Conservation (phyloP, 2,888 invertebrate species). For the Drosophila crucigera region DNA sequence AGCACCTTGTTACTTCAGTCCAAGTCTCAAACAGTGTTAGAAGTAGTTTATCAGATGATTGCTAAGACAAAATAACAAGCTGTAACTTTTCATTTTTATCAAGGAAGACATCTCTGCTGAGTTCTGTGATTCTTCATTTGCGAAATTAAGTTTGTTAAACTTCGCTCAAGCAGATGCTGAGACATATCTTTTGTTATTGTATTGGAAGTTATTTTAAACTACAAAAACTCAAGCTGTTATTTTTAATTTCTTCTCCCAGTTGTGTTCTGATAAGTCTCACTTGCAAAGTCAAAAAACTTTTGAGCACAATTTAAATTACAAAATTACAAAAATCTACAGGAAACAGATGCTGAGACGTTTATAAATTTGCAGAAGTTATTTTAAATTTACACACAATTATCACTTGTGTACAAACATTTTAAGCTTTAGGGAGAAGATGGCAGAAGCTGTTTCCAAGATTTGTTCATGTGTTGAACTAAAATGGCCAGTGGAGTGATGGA, state of each 20-base stretch:
- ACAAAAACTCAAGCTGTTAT: background rate
- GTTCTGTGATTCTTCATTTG: background rate
- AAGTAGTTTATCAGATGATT: background rate
- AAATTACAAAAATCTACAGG: background rate
- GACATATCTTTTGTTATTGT: background rate
- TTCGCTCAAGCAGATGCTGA: background rate
- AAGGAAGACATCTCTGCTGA: background rate
- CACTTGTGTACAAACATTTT: slow-evolving; percentile 11
- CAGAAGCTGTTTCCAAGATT: slow-evolving; percentile 9
- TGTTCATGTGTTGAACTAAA: slow-evolving; percentile 18
- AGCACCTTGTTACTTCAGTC: background rate
- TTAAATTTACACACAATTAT: slow-evolving; percentile 24
- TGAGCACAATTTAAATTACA: background rate
- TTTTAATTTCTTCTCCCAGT: background rate
- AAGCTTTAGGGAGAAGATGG: slow-evolving; percentile 14
- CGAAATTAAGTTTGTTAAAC: background rate
- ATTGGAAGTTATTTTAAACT: background rate
- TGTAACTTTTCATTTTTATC: background rate
- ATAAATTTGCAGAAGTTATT: background rate
- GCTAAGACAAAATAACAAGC: background rate
- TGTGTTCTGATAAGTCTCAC: background rate
- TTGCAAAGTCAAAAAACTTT: background rate
- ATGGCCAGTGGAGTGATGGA: slow-evolving; percentile 43
- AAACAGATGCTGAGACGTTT: background rate
- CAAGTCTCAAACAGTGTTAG: background rate